These are phyloP conservation scores for Acipenser transmontanus DNA, from an alignment of 2,797 vertebrate species.

Conservation along the genomic window DNA sequence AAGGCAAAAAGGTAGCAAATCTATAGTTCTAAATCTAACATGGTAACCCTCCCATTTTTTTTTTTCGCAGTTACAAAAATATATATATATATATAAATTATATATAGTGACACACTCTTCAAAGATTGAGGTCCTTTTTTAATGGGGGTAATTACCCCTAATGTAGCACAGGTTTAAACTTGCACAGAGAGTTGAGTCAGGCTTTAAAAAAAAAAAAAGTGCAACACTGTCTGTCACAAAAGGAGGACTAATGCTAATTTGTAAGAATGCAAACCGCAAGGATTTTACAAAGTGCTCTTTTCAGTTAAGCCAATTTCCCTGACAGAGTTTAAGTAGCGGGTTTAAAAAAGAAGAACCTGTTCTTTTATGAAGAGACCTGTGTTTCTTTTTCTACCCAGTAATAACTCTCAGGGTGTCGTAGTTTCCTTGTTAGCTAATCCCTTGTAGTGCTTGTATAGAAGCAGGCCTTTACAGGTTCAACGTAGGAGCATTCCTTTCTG, in stretches of 20 bases:
- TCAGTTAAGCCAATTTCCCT: conserved; percentile 24
- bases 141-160: too few species aligned
- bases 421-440: conserved; percentile 11
- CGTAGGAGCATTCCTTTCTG: conserved; percentile 10
- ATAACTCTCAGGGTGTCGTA: conserved; percentile 16
- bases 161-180: too few species aligned
- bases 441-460: not conserved
- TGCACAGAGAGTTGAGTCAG: too few species aligned
- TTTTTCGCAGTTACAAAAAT: too few species aligned
- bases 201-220: too few species aligned
- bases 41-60: too few species aligned
- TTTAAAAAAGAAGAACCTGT: conserved; percentile 7
- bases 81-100: too few species aligned
- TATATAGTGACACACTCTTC: too few species aligned
- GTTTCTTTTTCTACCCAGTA: not conserved
- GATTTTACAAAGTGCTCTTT: conserved; percentile 16
- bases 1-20: too few species aligned
- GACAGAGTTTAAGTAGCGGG: conserved; percentile 15
- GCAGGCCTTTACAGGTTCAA: conserved; percentile 9
- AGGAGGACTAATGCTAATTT: conserved; percentile 18
- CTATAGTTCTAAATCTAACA: too few species aligned
- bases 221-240: not conserved
- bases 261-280: conserved; percentile 17
- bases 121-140: too few species aligned
- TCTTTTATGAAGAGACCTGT: not conserved